These are phyloP conservation scores for Cyanoderma ruficeps DNA, from an alignment of 2,113 vertebrate genomes.

Conservation along the genomic window DNA sequence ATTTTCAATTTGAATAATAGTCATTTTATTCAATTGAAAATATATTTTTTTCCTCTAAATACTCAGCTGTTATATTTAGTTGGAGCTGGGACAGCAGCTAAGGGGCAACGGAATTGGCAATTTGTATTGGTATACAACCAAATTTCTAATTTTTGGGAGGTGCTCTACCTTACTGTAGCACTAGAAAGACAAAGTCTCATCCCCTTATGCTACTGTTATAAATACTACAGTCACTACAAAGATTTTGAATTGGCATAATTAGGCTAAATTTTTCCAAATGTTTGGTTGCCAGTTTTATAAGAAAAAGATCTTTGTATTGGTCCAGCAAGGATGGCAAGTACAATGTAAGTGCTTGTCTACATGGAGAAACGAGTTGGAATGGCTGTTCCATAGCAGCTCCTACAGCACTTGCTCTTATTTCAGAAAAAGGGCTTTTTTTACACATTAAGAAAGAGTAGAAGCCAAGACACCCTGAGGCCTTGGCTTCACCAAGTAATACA, in stretches of 20 bases:
- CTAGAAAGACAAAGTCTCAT: neutral
- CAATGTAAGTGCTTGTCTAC: constrained; percentile 4
- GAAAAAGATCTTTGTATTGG: neutral
- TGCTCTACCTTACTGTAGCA: neutral
- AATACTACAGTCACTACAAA: neutral
- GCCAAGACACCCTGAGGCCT: constrained; percentile 43
- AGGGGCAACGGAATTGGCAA: neutral
- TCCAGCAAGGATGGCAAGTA: neutral
- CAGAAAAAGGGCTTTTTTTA: neutral
- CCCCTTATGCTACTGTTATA: neutral
- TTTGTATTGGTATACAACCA: neutral
- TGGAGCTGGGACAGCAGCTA: neutral
- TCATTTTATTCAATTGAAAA: constrained; percentile 26
- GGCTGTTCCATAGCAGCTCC: neutral
- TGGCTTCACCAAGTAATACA: neutral
- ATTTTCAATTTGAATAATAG: constrained; percentile 31
- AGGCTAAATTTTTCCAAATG: neutral
- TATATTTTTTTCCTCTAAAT: constrained; percentile 38
- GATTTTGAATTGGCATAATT: neutral
- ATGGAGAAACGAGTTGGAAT: neutral
- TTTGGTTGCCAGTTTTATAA: neutral
- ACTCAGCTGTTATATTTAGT: neutral
- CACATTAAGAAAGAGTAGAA: neutral
- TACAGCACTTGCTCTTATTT: neutral
- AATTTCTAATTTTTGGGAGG: neutral